A percentile compares a stretch with the other conserved stretches of the same genome.
Conservation (phyloP, 2,888 invertebrate species). For the Arrhopalites spinosus region DNA sequence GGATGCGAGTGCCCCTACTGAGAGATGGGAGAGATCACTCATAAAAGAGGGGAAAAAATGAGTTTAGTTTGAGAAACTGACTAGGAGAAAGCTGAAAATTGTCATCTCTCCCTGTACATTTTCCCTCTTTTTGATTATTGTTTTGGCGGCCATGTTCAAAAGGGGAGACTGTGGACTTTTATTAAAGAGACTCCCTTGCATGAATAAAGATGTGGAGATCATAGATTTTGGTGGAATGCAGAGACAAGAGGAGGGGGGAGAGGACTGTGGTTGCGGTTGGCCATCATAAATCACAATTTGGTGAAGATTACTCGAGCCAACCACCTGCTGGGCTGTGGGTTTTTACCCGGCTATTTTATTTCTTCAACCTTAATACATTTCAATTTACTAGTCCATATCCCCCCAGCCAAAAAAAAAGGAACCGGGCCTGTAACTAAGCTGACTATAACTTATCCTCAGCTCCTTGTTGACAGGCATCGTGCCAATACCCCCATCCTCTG, state of each 20-base stretch:
- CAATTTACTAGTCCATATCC: conserved; percentile 51
- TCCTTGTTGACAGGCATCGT: conserved; percentile 10
- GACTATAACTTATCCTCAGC: conserved; percentile 48
- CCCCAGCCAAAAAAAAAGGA: no score
- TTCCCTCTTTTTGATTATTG: no score
- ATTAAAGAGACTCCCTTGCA: no score
- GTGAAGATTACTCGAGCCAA: conserved; percentile 56
- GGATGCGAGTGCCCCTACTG: no score
- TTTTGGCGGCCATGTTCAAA: no score
- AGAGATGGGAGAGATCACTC: no score
- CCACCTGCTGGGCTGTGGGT: conserved; percentile 56
- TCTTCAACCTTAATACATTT: conserved; percentile 56
- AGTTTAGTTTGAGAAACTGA: no score
- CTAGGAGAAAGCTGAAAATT: no score
- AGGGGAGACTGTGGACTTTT: no score
- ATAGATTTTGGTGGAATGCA: neutral
- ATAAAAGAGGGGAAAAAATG: no score
- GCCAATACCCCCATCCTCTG: neutral
- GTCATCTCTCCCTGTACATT: no score
- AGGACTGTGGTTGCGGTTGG: neutral
- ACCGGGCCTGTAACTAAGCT: conserved; percentile 51
- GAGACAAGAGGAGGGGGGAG: neutral
- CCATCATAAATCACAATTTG: conserved; percentile 57
- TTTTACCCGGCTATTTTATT: conserved; percentile 54
- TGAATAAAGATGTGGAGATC: neutral